Base-by-base conservation (phyloP, 2,888 invertebrate species). In the Nemurella pictetii region DNA sequence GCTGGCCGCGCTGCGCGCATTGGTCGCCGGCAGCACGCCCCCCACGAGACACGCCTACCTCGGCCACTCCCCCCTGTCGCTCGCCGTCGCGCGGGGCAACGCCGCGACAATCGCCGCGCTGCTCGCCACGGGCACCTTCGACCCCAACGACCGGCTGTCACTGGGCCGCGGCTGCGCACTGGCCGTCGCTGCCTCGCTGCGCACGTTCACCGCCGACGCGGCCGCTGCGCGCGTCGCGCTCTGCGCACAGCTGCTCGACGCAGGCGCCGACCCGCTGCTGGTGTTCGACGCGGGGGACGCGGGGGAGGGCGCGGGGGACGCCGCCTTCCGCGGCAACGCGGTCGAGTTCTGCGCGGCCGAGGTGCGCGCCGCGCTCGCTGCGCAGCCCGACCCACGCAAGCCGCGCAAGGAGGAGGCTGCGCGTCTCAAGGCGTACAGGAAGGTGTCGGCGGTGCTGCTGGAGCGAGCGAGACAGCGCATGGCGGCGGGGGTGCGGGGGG, bases 21-120 rank as follows among this genome's bases (percentile, higher is more conserved):
- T 36, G 20, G 27, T 72, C 2, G 81, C 5, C 0, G 81, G 55
- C 81, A 15, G 36, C 35, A 15, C 29, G 81, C 36, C 55, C 30
- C 2, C 20, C 55, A 20, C 15, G 9, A 12, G 55, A 12, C 55
- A 55, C 20, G 55, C 2, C 5, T 32, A 30, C 29, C 32, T 81
- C 15, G 81, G 81, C 20, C 81, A 81, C 81, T 81, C 29, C 9
- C 81, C 81, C 9, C 32, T 81, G 29, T 81, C 81, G 35, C 32
- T 81, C 29, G 81, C 32, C 9, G 29, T 27, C 29, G 9, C 29
- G 25, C 28, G 81, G n/a, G 81, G 81, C 26, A 12, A 81, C 81
- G 9, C 9, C 0, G 28, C 4, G 9, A 7, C n/a, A 30, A n/a
- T 32, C 3, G n/a, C 29, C 7, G 81, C 2, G 26, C n/a, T 81